These are phyloP conservation scores for Morpho achilles DNA, from an alignment of 2,888 invertebrate species.

Conservation along the genomic window DNA sequence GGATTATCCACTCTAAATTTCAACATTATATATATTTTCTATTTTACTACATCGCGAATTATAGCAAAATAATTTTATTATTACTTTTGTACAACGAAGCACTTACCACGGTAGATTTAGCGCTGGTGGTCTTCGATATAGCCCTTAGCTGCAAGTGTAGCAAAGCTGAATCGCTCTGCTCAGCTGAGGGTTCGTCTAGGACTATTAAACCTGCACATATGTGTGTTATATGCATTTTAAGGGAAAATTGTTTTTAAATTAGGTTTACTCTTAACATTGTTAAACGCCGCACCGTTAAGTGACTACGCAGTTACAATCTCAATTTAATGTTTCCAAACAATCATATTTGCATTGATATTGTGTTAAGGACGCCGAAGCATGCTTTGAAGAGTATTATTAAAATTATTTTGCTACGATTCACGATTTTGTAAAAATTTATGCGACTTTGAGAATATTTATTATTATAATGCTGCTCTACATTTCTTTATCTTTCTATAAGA, in stretches of 20 bases:
- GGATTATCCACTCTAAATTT: too few species aligned
- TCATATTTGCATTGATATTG: too few species aligned
- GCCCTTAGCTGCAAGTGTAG: slow-evolving; percentile 93
- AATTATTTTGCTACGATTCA: too few species aligned
- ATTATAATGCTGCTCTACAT: too few species aligned
- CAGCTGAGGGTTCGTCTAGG: slow-evolving; percentile 96
- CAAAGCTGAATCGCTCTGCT: slow-evolving; percentile 97
- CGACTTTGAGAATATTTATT: too few species aligned
- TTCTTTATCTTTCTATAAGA: too few species aligned
- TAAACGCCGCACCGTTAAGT: neutral
- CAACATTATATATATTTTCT: too few species aligned
- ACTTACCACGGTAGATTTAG: slow-evolving; percentile 61
- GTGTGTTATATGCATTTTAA: too few species aligned
- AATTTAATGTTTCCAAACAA: neutral
- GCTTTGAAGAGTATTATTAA: neutral
- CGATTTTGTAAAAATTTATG: neutral
- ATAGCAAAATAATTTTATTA: too few species aligned
- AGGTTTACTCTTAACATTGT: too few species aligned
- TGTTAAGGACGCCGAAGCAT: too few species aligned
- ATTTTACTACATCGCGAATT: neutral
- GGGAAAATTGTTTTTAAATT: too few species aligned
- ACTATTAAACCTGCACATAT: slow-evolving; percentile 81
- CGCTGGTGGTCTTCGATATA: slow-evolving; percentile 73
- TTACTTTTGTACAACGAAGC: neutral
- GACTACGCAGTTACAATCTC: neutral